Evolutionary conservation across 64 coral and sea anemone genomes (phyloP), one percentile per base, ranked within the genome.

Genomic region (Platygyra sinensis): DNA sequence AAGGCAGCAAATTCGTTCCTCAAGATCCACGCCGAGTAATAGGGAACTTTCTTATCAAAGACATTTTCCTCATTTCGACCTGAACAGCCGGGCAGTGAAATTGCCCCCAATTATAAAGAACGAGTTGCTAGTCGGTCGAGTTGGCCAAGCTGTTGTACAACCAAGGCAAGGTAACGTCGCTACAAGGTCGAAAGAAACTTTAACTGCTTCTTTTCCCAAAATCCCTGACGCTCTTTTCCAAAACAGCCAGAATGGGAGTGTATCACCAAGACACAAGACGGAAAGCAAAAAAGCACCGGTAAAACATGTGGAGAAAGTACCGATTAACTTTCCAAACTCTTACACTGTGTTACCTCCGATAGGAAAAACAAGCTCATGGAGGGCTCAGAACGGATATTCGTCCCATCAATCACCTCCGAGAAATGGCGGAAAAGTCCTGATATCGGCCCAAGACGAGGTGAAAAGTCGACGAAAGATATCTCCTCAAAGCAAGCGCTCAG

Each of bases 271-370:
- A 22, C 3, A 24, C 42, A 11, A 20, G 17, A 60, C 31, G 27
- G 39, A 17, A 15, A 16, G 22, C 0, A 51, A 19, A 36, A 30
- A 30, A 19, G 60, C 2, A 1, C 28, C 62, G 20, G 38, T 67
- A 27, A 94, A 52, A 13, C 92, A 89, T 24, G 72, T 94, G 2
- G 92, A 78, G 28, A 86, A 42, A 49, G 19, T 32, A 30, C 79
- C 87, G 9, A 29, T 77, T 18, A 24, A 89, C 29, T 94, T 89
- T 18, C 92, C 87, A 2, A 94, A 94, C 24, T 87, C 75, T 22
- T 94, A 94, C 46, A 89, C 79, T 19, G 92, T 94, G 1, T 77
- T 94, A 62, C 92, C 92, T 16, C 92, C 92, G 15, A 94, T 94
- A 62, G 88, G 88, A 16, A 81, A 87, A 24, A 77, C 46, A 60